These are phyloP conservation scores for Anisognathus igniventris DNA, from an alignment of 2,797 vertebrate species.

Conservation along the genomic window DNA sequence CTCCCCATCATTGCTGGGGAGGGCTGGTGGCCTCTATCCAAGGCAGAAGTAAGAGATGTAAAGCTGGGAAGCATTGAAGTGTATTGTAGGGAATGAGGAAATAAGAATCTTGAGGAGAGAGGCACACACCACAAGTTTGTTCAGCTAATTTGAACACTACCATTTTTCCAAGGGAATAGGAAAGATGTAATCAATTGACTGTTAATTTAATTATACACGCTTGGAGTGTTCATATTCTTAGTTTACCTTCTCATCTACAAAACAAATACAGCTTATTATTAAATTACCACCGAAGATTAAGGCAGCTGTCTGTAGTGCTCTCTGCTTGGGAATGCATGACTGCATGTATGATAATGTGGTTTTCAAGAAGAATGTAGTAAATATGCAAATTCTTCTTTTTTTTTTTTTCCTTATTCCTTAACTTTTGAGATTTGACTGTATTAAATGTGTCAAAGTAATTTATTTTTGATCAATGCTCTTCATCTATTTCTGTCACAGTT, in stretches of 20 bases:
- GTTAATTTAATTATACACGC: not conserved
- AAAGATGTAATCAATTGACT: not conserved
- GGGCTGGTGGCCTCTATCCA: not conserved
- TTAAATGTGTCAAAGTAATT: not conserved
- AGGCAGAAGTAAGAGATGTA: not conserved
- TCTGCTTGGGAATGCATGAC: not conserved
- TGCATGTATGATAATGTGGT: not conserved
- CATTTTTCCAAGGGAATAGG: not conserved
- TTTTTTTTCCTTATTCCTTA: accelerated
- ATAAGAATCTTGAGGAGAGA: not conserved
- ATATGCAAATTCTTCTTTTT: not conserved
- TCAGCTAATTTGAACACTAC: not conserved
- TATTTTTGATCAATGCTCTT: not conserved
- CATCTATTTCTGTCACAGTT: not conserved
- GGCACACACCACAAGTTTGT: not conserved
- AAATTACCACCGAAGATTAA: not conserved
- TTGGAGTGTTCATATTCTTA: not conserved
- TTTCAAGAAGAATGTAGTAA: not conserved
- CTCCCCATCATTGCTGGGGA: not conserved
- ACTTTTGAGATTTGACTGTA: not conserved
- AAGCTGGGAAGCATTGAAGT: not conserved
- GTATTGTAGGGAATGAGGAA: not conserved
- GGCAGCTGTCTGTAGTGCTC: not conserved
- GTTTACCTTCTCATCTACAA: not conserved
- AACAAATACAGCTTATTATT: not conserved